These are phyloP conservation scores for Apteryx mantelli DNA, from an alignment of 2,113 vertebrate species.

Conservation along the genomic window DNA sequence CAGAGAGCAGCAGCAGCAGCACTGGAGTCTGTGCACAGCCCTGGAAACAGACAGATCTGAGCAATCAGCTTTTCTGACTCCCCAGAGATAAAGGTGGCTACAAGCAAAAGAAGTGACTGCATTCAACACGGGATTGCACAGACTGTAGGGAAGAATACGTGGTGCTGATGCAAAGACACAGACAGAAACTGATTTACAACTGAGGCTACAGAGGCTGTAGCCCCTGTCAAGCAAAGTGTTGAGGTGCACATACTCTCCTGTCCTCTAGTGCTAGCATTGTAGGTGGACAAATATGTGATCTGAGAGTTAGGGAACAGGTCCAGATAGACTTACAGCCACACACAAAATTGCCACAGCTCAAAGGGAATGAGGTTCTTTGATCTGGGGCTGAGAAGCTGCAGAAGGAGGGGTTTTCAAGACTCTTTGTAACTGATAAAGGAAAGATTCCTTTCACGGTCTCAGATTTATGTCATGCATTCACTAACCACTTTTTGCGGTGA, in stretches of 20 bases:
- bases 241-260: not conserved
- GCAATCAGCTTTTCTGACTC: not conserved
- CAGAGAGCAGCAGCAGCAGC: not conserved
- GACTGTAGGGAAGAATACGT: not conserved
- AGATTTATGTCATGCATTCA: not conserved
- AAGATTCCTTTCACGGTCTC: not conserved
- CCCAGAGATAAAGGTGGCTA: not conserved
- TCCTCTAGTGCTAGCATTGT: not conserved
- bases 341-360: not conserved
- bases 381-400: not conserved
- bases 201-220: not conserved
- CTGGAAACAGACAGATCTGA: not conserved
- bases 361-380: not conserved
- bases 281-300: not conserved
- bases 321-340: not conserved
- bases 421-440: not conserved
- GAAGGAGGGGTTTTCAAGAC: not conserved
- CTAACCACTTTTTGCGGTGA: not conserved
- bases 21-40: not conserved
- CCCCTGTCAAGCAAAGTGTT: fast-evolving
- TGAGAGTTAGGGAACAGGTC: not conserved
- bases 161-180: not conserved
- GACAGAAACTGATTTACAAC: not conserved
- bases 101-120: not conserved
- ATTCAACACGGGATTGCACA: not conserved